These are phyloP conservation scores for Bubo bubo DNA, from an alignment of 2,113 vertebrate genomes.

Conservation along the genomic window DNA sequence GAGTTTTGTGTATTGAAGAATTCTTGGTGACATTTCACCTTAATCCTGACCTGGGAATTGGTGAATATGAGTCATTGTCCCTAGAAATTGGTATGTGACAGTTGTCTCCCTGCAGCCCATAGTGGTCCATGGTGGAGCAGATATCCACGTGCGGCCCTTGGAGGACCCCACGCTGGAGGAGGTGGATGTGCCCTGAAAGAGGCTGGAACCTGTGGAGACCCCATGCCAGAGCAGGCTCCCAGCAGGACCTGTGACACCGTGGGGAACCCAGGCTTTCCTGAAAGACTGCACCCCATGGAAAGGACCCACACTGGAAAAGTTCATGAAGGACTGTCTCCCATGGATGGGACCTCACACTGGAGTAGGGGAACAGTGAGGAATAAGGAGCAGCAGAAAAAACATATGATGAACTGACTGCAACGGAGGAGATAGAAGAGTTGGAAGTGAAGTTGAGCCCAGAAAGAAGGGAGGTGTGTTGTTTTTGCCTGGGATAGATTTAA, in stretches of 20 bases:
- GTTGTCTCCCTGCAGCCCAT: no score
- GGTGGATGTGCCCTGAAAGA: background rate
- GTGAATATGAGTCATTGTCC: no score
- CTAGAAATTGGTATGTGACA: no score
- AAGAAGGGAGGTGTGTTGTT: background rate
- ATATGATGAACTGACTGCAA: background rate
- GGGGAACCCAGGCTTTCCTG: background rate
- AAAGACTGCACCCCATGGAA: background rate
- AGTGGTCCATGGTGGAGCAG: background rate
- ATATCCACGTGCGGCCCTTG: background rate
- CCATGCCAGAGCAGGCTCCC: background rate
- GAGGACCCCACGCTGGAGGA: background rate
- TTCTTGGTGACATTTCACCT: no score
- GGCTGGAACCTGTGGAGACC: fast-evolving
- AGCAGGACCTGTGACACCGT: fast-evolving
- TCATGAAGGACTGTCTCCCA: background rate
- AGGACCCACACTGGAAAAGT: background rate
- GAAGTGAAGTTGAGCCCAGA: background rate
- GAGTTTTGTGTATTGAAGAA: no score
- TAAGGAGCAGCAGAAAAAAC: background rate
- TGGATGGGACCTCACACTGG: background rate
- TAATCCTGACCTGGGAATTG: no score
- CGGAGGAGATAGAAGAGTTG: background rate
- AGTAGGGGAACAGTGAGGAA: background rate
- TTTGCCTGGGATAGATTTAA: background rate